Evolutionary conservation across 2,113 vertebrate genomes (phyloP).

Genomic region (Spheniscus mendiculus): DNA sequence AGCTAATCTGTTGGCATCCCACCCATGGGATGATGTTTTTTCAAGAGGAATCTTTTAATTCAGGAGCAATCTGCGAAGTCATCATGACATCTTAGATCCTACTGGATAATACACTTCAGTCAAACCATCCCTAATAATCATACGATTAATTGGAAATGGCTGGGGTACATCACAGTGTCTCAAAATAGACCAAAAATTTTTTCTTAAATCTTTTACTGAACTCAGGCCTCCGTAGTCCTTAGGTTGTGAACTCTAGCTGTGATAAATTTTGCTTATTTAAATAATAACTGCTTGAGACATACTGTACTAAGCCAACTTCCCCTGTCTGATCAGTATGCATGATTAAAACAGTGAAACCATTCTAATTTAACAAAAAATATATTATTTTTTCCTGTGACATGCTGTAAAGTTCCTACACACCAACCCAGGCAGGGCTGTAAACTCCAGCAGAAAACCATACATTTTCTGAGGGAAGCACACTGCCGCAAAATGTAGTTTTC

Average conservation of each 20-base stretch:
- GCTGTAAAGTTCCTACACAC: neutral
- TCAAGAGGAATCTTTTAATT: neutral
- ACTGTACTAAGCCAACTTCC: neutral
- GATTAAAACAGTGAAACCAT: neutral
- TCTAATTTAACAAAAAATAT: neutral
- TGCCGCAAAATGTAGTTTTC: neutral
- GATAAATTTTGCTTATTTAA: constrained; percentile 1
- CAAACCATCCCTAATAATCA: neutral
- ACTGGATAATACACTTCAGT: neutral
- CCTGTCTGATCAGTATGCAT: neutral
- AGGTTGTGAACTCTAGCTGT: neutral
- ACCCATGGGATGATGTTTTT: neutral
- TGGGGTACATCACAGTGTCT: neutral
- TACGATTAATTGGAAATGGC: neutral
- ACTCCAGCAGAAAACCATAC: neutral
- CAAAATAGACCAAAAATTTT: neutral
- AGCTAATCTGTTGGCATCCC: neutral
- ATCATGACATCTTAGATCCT: neutral
- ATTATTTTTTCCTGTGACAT: neutral
- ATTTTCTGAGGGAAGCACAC: neutral
- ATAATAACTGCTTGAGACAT: neutral
- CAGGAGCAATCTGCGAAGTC: neutral
- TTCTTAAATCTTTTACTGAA: neutral
- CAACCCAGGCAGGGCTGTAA: neutral
- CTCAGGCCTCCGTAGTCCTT: neutral